These are phyloP conservation scores for Cephus cinctus DNA, from an alignment of 1,140 invertebrate species.

Conservation along the genomic window DNA sequence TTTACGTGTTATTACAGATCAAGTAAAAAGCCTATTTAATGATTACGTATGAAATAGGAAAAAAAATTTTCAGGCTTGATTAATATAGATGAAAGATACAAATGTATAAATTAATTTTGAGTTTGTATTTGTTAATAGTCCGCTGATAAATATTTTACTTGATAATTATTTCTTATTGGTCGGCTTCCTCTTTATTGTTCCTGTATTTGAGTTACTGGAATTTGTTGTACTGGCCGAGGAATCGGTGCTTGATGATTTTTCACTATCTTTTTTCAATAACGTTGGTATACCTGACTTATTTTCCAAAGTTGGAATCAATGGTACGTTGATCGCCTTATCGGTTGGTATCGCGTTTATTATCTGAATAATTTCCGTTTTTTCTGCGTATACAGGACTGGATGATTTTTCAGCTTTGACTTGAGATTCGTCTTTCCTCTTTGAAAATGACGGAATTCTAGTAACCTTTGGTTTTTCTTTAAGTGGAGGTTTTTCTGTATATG, in stretches of 20 bases:
- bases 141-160: neutral
- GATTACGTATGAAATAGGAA: too few species aligned
- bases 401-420: conserved; percentile 21
- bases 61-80: too few species aligned
- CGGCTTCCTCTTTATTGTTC: conserved; percentile 39
- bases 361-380: conserved; percentile 34
- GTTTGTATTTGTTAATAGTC: too few species aligned
- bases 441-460: conserved; percentile 40
- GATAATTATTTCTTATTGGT: neutral
- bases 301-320: conserved; percentile 16
- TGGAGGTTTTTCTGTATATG: conserved; percentile 23
- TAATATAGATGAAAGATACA: too few species aligned
- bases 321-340: conserved; percentile 17
- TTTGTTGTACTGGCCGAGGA: conserved; percentile 24
- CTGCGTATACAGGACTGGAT: conserved; percentile 19
- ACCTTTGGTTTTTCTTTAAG: conserved; percentile 39
- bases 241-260: conserved; percentile 25
- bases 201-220: conserved; percentile 29
- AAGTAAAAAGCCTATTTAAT: too few species aligned
- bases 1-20: too few species aligned
- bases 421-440: conserved; percentile 27
- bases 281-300: conserved; percentile 32
- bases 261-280: conserved; percentile 21
- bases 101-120: too few species aligned
- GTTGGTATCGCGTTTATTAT: conserved; percentile 25